phyloP scores from a whole-genome alignment of 2,797 vertebrate genomes.

The Molossus alvarezi region DNA sequence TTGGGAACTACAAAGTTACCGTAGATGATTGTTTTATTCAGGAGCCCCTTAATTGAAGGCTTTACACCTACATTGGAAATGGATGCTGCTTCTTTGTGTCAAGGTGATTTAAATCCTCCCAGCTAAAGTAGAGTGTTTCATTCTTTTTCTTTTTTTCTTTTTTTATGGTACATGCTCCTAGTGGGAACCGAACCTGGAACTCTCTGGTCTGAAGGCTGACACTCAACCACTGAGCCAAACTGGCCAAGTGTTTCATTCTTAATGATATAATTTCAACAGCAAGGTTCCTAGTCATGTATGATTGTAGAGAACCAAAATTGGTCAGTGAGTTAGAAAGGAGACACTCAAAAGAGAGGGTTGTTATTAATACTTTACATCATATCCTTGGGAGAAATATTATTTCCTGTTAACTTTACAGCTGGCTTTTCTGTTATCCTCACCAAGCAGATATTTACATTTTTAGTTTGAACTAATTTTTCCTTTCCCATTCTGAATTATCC shows the following conservation, averaged over 20 bases:
- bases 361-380: neutral
- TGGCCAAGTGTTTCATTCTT: neutral
- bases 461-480: neutral
- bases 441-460: constrained; percentile 26
- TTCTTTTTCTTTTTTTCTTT: neutral
- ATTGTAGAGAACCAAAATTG: constrained; percentile 33
- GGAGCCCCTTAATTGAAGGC: neutral
- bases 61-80: neutral
- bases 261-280: constrained; percentile 17
- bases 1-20: constrained; percentile 8
- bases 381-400: neutral
- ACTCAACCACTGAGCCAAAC: too few relatives aligned
- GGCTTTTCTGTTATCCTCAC: constrained; percentile 17
- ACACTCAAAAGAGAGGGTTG: neutral
- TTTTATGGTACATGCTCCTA: too few relatives aligned
- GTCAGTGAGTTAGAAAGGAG: constrained; percentile 41
- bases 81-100: neutral
- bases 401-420: constrained; percentile 24
- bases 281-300: neutral
- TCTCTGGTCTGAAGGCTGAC: too few relatives aligned
- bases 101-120: constrained; percentile 28
- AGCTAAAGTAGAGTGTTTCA: constrained; percentile 7
- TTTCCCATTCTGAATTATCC: constrained; percentile 40
- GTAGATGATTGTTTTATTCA: neutral
- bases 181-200: too few relatives aligned